Percentiles rank a stretch among this genome's conserved stretches.
phyloP scores from a whole-genome alignment of 2,113 vertebrate species.

The Toxostoma redivivum region DNA sequence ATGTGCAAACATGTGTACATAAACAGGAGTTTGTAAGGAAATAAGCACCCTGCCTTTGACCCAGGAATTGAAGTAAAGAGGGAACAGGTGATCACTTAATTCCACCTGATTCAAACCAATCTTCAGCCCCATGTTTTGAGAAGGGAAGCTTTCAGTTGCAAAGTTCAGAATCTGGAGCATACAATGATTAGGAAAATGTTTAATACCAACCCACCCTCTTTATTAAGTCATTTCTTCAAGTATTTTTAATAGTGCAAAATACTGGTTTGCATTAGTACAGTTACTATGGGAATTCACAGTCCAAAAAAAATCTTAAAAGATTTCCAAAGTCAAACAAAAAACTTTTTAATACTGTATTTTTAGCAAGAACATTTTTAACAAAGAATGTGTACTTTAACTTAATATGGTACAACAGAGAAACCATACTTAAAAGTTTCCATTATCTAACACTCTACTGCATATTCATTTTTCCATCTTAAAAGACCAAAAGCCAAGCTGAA shows the following conservation, averaged over 20 bases:
- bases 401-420: constrained; percentile 82
- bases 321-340: constrained; percentile 80
- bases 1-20: background rate
- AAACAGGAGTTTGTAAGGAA: background rate
- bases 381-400: constrained; percentile 82
- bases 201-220: constrained; percentile 51
- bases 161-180: background rate
- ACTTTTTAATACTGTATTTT: constrained; percentile 84
- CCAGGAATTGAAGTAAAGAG: background rate
- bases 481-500: constrained; percentile 76
- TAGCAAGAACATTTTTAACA: constrained; percentile 86
- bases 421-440: constrained; percentile 75
- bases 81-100: background rate
- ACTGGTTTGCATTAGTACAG: constrained; percentile 26
- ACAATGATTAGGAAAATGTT: constrained; percentile 34
- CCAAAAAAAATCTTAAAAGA: constrained; percentile 50
- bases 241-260: constrained; percentile 58
- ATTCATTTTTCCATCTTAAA: constrained; percentile 72
- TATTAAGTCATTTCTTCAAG: constrained; percentile 52
- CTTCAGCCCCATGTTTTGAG: background rate
- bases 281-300: constrained; percentile 33
- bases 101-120: background rate
- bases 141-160: background rate
- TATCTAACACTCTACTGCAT: constrained; percentile 76
- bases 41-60: background rate